These are phyloP conservation scores for Anomalospiza imberbis DNA, from an alignment of 2,797 vertebrate species.

Conservation along the genomic window DNA sequence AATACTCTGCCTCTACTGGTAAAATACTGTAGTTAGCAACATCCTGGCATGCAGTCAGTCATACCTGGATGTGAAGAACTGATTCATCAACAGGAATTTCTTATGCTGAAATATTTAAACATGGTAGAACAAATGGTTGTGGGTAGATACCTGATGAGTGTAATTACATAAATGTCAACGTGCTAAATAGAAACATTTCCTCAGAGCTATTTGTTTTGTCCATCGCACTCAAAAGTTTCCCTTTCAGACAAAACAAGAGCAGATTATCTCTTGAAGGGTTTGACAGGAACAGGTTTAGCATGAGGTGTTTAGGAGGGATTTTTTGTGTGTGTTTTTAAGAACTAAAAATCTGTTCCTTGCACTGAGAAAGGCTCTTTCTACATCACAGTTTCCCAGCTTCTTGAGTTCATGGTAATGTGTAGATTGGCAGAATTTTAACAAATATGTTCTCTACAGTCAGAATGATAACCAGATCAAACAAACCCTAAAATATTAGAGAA, in stretches of 20 bases:
- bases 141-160: not conserved
- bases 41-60: not conserved
- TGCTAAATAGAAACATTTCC: not conserved
- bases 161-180: not conserved
- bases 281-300: not conserved
- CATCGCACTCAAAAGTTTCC: not conserved
- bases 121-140: not conserved
- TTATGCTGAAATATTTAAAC: not conserved
- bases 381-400: not conserved
- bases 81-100: not conserved
- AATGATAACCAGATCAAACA: not conserved
- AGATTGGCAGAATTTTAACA: not conserved
- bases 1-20: not conserved
- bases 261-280: not conserved
- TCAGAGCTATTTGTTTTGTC: not conserved
- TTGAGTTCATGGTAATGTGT: not conserved
- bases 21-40: not conserved
- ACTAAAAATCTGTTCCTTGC: not conserved
- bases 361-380: not conserved
- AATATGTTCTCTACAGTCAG: not conserved
- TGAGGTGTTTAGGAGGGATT: too few relatives aligned
- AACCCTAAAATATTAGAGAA: not conserved
- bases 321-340: not conserved
- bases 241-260: not conserved
- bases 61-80: not conserved